phyloP scores from a whole-genome alignment of 2,797 vertebrate genomes.

The Sebastes trivittatus region DNA sequence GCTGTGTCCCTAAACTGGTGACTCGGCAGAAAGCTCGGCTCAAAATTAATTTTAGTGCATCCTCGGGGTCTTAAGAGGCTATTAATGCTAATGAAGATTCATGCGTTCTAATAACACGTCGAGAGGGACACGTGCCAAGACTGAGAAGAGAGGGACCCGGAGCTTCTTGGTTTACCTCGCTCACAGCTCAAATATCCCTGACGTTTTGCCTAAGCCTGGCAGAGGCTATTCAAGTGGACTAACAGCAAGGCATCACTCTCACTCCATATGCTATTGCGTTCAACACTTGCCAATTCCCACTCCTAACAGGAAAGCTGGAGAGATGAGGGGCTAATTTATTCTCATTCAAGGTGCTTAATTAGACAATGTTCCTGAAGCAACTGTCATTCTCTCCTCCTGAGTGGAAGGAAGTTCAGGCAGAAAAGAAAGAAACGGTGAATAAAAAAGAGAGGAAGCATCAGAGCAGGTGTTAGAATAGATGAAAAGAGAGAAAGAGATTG shows the following conservation, averaged over 20 bases:
- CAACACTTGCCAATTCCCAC: conserved; percentile 28
- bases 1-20: conserved; percentile 10
- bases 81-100: conserved; percentile 75
- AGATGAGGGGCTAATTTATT: conserved; percentile 30
- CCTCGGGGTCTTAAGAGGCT: conserved; percentile 67
- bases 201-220: conserved; percentile 30
- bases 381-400: conserved; percentile 18
- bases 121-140: conserved; percentile 44
- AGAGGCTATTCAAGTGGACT: conserved; percentile 25
- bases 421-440: background rate
- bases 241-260: conserved; percentile 17
- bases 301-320: conserved; percentile 25
- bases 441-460: background rate
- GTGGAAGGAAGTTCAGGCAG: conserved; percentile 24
- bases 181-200: conserved; percentile 2
- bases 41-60: conserved; percentile 55
- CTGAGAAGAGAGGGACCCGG: conserved; percentile 14
- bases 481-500: conserved; percentile 8
- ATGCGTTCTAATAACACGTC: conserved; percentile 63
- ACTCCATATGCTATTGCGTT: conserved; percentile 42
- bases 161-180: conserved; percentile 2
- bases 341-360: conserved; percentile 58
- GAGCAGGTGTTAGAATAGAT: conserved; percentile 21
- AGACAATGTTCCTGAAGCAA: conserved; percentile 54
- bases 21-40: conserved; percentile 40